Conservation (phyloP, 2,797 vertebrate species). For the Lacerta viridis region DNA sequence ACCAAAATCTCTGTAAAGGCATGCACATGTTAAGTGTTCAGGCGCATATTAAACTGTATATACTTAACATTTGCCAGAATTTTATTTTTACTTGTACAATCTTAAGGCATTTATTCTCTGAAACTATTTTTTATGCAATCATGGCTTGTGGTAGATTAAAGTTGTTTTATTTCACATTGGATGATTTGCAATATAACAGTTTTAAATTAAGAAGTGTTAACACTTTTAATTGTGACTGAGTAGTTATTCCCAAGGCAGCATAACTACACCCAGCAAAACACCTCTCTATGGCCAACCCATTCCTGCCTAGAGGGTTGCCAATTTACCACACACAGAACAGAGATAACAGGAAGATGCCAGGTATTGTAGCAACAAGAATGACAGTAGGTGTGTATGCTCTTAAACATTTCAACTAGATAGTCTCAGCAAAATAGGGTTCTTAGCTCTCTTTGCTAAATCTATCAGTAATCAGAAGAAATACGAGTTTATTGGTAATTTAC, state of each 20-base stretch:
- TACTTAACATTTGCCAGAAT: no score
- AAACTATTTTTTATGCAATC: neutral
- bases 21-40: no score
- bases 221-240: neutral
- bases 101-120: neutral
- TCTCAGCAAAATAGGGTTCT: neutral
- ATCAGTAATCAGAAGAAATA: no score
- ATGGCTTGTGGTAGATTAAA: neutral
- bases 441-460: no score
- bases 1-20: no score
- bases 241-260: neutral
- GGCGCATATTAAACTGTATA: no score
- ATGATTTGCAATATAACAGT: neutral
- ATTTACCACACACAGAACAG: neutral
- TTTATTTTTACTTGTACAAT: neutral
- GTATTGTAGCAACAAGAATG: neutral
- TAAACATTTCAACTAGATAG: neutral
- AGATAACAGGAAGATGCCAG: neutral
- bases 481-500: no score
- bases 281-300: neutral
- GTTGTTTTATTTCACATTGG: neutral
- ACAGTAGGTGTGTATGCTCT: neutral
- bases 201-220: conserved; percentile 6
- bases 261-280: neutral
- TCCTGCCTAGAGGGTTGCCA: neutral